Base-by-base conservation (phyloP, 1,140 invertebrate species). In the Ceratosolen fusciceps region DNA sequence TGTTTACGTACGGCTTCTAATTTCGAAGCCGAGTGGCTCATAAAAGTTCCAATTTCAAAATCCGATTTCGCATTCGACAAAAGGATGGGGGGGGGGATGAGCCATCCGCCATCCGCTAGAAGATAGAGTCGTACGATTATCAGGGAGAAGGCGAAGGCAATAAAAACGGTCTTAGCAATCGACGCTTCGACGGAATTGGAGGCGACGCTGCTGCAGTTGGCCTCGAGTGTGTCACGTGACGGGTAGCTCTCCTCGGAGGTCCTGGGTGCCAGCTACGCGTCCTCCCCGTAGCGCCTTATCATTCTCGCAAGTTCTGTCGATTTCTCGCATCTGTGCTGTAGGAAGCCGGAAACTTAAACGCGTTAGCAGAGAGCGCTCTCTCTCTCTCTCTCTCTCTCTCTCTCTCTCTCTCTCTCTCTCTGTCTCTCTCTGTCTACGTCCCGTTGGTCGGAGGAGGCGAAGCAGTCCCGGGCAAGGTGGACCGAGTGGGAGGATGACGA, bases 311-410 rank as follows among this genome's bases (percentile, higher is more conserved):
- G 84, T 90, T 89, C 78, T 84, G 88, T 90, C 88, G 89, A 90
- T 90, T 90, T 88, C 87, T 86, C 87, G 87, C 89, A 90, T 90
- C 89, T 90, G 89, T 87, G 88, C 74, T 82, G n/a, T n/a, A 81
- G 84, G 71, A 80, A 80, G 72, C 14, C 37, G 43, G 75, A 68
- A 83, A 84, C 65, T 77, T 77, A 43, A n/a, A 26, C 75, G 75
- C 75, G 37, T 77, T 71, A 71, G 65, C 60, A 16, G 58, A 16
- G 54, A 76, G 65, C 74, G 62, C 43, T 72, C 68, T 72, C 43
- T n/a, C n/a, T n/a, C n/a, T 49, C 24, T n/a, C 34, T 47, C 4
- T 49, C 54, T 37, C 26, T n/a, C n/a, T n/a, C n/a, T n/a, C n/a
- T n/a, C n/a, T n/a, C n/a, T n/a, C n/a, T n/a, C n/a, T n/a, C n/a